Evolutionary conservation across 2,113 vertebrate genomes (phyloP), one percentile per base, ranked within the genome.

Genomic region (Thalassoma bifasciatum): DNA sequence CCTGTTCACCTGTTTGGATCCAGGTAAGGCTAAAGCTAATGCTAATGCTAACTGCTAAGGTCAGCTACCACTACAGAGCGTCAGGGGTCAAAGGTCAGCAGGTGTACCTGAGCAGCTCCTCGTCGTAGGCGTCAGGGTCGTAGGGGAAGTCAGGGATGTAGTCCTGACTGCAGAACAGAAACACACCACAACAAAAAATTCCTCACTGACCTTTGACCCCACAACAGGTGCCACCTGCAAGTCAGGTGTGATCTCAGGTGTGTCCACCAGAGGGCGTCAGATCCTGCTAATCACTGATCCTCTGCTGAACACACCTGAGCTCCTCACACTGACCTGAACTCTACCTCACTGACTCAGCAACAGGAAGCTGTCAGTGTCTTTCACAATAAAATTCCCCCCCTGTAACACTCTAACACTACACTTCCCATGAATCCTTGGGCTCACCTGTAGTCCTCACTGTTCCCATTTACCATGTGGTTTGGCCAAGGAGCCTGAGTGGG

Each of bases 361-460:
- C 44, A 67, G 21, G 22, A 53, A 26, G 34, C 22, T 24, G 16
- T 53, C 10, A 16, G 30, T 30, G 6, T 30, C 30, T 30, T 37
- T 50, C 12, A 24, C 7, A 59, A 40, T 46, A 19, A 26, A n/a
- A 14, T 1, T 6, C 7, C 44, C 30, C 6, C 30, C 6, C 6
- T 30, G 30, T 6, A 30, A 17, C 36, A n/a, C 21, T 62, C 65
- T 50, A 58, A 59, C n/a, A 66, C 49, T 56, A 71, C 59, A 61
- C 42, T 56, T 69, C 37, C 66, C 62, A 77, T 6, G 51, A 72
- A 10, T 11, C 54, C 34, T 24, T 0, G 42, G 5, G 30, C 92
- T 91, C 63, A 94, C 94, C 93, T 92, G 89, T 84, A 92, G 66
- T 93, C 90, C 40, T 92, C 92, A 90, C 80, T 80, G 79, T 38